A percentile compares a stretch with the other conserved stretches of the same genome.
Conservation (phyloP, 2,888 invertebrate species). For the Andrena hattorfiana region DNA sequence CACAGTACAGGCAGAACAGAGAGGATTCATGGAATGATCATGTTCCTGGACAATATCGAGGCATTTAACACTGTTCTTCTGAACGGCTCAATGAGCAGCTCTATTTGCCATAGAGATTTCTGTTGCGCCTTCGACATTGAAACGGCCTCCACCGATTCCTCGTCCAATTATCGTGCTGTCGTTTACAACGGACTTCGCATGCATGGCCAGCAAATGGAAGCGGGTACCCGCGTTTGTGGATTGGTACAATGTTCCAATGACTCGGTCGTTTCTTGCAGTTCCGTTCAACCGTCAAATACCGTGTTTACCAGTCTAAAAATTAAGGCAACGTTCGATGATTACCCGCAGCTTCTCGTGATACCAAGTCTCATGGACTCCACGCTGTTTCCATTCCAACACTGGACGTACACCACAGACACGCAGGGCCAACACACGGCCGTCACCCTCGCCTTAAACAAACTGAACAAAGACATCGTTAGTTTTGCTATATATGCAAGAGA, state of each 20-base stretch:
- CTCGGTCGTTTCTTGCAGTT: constrained; percentile 75
- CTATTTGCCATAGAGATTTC: constrained; percentile 68
- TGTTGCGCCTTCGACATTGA: constrained; percentile 75
- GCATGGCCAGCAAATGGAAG: constrained; percentile 58
- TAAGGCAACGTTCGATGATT: constrained; percentile 64
- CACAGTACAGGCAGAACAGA: rapidly evolving
- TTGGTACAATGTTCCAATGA: constrained; percentile 79
- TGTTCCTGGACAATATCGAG: constrained; percentile 38
- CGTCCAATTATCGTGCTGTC: constrained; percentile 77
- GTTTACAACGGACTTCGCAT: constrained; percentile 77
- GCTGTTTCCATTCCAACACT: constrained; percentile 64
- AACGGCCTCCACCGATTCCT: constrained; percentile 50
- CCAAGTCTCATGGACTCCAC: constrained; percentile 62
- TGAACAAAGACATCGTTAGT: constrained; percentile 68
- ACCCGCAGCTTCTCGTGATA: constrained; percentile 62
- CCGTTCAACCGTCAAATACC: constrained; percentile 45
- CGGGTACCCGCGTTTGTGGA: constrained; percentile 78
- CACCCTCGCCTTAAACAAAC: constrained; percentile 53
- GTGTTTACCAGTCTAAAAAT: constrained; percentile 71
- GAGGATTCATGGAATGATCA: not conserved
- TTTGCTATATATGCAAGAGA: constrained; percentile 75
- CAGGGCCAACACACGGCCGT: constrained; percentile 51
- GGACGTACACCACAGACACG: constrained; percentile 47
- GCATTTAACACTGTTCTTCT: constrained; percentile 21
- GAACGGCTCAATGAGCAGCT: not conserved